These are phyloP conservation scores for Zaprionus tsacasi DNA, from an alignment of 1,140 invertebrate species.

Conservation along the genomic window DNA sequence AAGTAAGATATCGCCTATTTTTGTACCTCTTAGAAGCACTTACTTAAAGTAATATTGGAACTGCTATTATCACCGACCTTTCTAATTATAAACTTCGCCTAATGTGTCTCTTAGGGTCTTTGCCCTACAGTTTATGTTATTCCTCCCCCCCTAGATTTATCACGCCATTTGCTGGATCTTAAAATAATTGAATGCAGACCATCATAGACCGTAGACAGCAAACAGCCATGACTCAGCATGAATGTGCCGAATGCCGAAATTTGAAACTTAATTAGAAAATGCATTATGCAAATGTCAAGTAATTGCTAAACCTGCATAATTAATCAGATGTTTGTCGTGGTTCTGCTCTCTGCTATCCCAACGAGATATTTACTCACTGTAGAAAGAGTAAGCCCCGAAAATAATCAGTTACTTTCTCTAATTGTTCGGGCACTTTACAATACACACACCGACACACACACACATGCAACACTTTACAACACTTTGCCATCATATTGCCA, in stretches of 20 bases:
- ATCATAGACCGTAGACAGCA: neutral
- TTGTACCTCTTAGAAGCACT: neutral
- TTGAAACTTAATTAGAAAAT: constrained; percentile 21
- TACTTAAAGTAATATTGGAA: no score
- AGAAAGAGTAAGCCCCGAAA: no score
- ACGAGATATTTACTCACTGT: neutral
- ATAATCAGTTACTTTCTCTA: constrained; percentile 14
- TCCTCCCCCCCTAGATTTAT: neutral
- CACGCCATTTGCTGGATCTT: neutral
- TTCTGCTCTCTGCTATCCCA: neutral
- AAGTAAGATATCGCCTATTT: neutral
- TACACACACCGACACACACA: neutral
- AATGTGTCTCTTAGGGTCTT: neutral
- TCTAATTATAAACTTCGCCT: neutral
- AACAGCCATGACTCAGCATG: neutral
- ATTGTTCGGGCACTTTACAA: constrained; percentile 31
- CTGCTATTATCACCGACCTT: neutral
- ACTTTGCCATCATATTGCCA: constrained; percentile 24
- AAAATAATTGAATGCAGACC: constrained; percentile 3
- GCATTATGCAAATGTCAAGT: constrained; percentile 9
- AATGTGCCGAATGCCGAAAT: constrained; percentile 8
- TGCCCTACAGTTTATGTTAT: neutral
- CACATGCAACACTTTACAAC: constrained; percentile 1
- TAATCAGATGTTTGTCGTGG: constrained; percentile 10
- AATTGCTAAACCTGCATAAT: constrained; percentile 11